Conservation (phyloP, 2,888 invertebrate genomes). For the Elmis aenea region DNA sequence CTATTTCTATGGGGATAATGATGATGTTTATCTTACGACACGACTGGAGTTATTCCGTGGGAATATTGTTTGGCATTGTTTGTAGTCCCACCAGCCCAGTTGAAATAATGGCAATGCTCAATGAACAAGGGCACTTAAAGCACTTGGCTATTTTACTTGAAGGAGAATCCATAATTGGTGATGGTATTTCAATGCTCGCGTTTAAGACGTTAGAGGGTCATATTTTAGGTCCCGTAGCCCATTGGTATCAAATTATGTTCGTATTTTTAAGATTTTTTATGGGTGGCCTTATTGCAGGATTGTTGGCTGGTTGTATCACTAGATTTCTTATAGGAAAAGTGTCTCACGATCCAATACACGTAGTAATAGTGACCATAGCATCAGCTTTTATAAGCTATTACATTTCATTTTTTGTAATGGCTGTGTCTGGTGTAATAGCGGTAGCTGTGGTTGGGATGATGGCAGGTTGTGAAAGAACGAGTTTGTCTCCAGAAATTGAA, state of each 20-base stretch:
- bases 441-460: conserved; percentile 11
- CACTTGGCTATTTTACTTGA: conserved; percentile 11
- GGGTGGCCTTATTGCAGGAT: conserved; percentile 7
- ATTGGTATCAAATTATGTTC: conserved; percentile 4
- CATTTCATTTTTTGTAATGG: conserved; percentile 2
- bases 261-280: conserved; percentile 8
- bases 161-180: conserved; percentile 12
- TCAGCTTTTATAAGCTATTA: conserved; percentile 7
- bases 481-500: conserved; percentile 8
- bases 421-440: conserved; percentile 7
- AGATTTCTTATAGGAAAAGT: conserved; percentile 4
- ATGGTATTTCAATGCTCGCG: conserved; percentile 8
- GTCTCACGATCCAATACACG: conserved; percentile 6
- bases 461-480: conserved; percentile 10
- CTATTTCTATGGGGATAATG: conserved; percentile 5
- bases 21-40: conserved; percentile 7
- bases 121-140: conserved; percentile 10
- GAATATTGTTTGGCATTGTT: conserved; percentile 7
- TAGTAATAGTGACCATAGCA: conserved; percentile 8
- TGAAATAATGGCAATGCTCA: conserved; percentile 7
- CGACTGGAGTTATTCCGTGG: conserved; percentile 2
- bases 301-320: conserved; percentile 1
- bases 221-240: background rate
- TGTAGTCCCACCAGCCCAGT: conserved; percentile 7
- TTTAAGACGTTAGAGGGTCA: conserved; percentile 4